Evolutionary conservation across 2,797 vertebrate species (phyloP), one percentile per base, ranked within the genome.

Genomic region (Perodicticus potto): DNA sequence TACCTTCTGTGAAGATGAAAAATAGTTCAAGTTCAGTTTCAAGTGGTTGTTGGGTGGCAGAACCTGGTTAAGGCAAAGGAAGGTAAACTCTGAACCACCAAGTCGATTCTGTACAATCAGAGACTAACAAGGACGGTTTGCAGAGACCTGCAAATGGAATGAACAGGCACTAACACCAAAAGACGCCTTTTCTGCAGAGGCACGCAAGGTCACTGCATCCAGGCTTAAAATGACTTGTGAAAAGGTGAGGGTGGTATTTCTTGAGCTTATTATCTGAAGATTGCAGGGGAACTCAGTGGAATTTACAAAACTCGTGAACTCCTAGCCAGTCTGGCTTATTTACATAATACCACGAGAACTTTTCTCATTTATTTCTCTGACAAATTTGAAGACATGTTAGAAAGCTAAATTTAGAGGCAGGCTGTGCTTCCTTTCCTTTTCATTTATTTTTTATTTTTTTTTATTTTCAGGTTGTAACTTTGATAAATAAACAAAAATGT

Each of bases 401-500:
- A 82, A 90, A 96, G 34, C 32, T 37, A 81, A 57, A 73, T n/a
- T n/a, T n/a, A 25, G 43, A 91, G 23, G 34, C 12, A 74, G 74
- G 13, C 12, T n/a, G 3, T 74, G 17, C 19, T 77, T 82, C 84
- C 57, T 92, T 17, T 61, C 13, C 7, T 7, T 80, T 86, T 81
- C 5, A 3, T 45, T 40, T 40, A 3, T 40, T 40, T 40, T 40
- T 40, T 40, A 3, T 40, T 40, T 40, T 43, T 53, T 16, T 53
- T 53, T n/a, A 49, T 69, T 84, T 92, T 88, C 22, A 67, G 40
- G 5, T 5, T 80, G 19, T 57, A 61, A 80, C 22, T 63, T 55
- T 86, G 29, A 32, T 57, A 90, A 95, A 55, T 85, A 78, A 92
- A 73, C 3, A 77, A 86, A 32, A 90, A 32, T 53, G 13, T 73